phyloP scores from a whole-genome alignment of 2,113 vertebrate species.

The Tiliqua scincoides region DNA sequence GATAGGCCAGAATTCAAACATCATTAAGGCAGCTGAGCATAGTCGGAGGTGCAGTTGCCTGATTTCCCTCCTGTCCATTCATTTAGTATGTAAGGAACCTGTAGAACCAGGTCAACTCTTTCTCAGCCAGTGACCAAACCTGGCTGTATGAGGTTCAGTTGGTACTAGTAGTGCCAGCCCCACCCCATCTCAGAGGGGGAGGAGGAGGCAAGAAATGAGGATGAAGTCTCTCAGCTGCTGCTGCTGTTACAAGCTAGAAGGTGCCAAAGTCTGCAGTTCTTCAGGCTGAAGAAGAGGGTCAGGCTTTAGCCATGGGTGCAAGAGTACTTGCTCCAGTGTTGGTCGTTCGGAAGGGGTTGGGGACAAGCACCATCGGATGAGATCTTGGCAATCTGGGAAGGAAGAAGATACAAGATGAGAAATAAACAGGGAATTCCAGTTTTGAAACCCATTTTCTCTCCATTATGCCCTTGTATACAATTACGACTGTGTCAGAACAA shows the following conservation, averaged over 20 bases:
- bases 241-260: constrained; percentile 51
- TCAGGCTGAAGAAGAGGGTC: constrained; percentile 30
- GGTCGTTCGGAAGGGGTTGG: constrained; percentile 80
- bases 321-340: constrained; percentile 81
- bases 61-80: not conserved
- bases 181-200: constrained; percentile 1
- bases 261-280: not conserved
- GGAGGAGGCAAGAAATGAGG: not conserved
- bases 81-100: constrained; percentile 46
- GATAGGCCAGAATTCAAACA: constrained; percentile 11
- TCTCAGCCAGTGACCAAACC: constrained; percentile 4
- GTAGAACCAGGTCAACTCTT: constrained; percentile 70
- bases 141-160: not conserved
- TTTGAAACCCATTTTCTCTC: not conserved
- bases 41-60: not conserved
- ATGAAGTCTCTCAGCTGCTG: constrained; percentile 47
- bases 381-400: constrained; percentile 80
- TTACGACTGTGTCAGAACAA: not conserved
- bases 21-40: not conserved
- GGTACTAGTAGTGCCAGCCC: not conserved
- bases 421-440: not conserved
- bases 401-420: not conserved
- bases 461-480: not conserved
- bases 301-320: constrained; percentile 82
- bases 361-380: constrained; percentile 83